phyloP scores from a whole-genome alignment of 2,888 invertebrate species.

The Meteorus colon region DNA sequence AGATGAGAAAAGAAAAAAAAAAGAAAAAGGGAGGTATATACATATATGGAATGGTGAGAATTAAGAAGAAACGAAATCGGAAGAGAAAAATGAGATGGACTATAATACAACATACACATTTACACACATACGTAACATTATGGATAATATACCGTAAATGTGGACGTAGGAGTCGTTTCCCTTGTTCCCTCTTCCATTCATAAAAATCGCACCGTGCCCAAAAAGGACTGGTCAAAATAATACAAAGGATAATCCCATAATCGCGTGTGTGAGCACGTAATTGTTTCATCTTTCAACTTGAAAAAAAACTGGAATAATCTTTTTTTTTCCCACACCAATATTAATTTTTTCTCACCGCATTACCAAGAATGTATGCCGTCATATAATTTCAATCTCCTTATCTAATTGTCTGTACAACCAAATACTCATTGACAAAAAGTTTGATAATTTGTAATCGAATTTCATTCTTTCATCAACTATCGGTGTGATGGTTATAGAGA shows the following conservation, averaged over 20 bases:
- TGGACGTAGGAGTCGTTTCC: constrained; percentile 9
- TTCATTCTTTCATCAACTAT: too few relatives aligned
- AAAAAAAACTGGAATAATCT: not conserved
- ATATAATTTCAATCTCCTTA: too few relatives aligned
- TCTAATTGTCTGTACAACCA: too few relatives aligned
- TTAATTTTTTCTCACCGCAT: not conserved
- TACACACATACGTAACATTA: not conserved
- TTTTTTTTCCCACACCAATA: constrained; percentile 20
- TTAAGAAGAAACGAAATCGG: constrained; percentile 19
- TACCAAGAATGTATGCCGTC: not conserved
- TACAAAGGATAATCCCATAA: constrained; percentile 55
- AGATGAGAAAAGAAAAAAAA: constrained; percentile 13
- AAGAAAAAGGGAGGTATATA: constrained; percentile 24
- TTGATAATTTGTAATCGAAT: too few relatives aligned
- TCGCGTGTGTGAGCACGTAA: constrained; percentile 56
- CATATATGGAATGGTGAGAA: constrained; percentile 2
- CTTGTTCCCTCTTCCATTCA: constrained; percentile 19
- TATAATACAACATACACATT: not conserved
- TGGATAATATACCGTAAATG: constrained; percentile 34
- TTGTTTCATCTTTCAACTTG: constrained; percentile 41
- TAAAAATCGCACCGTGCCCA: constrained; percentile 22
- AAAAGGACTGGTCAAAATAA: constrained; percentile 27
- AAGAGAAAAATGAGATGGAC: constrained; percentile 27
- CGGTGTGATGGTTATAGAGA: too few relatives aligned
- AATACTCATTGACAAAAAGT: too few relatives aligned